Evolutionary conservation across 2,888 invertebrate species (phyloP).

Genomic region (Dastarcus helophoroides): DNA sequence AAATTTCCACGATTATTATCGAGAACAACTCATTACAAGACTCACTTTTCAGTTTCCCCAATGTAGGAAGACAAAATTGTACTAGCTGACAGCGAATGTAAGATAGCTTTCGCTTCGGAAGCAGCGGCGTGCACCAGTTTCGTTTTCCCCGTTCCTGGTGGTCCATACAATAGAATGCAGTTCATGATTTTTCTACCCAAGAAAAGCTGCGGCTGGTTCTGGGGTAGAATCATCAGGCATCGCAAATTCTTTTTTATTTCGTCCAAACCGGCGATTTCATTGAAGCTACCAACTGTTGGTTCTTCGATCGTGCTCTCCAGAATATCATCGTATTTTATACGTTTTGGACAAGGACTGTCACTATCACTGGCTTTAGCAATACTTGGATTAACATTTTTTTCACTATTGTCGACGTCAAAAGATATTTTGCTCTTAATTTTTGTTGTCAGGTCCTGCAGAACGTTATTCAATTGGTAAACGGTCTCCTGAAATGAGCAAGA

Average conservation of each 20-base stretch:
- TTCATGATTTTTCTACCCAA: slow-evolving; percentile 37
- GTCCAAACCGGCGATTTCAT: slow-evolving; percentile 40
- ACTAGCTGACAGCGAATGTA: slow-evolving; percentile 42
- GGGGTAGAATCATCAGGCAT: slow-evolving; percentile 41
- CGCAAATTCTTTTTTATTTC: slow-evolving; percentile 39
- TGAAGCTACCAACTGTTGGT: slow-evolving; percentile 29
- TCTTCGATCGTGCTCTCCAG: slow-evolving; percentile 19
- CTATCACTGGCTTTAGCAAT: no score
- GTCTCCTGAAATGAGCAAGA: no score
- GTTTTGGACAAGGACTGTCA: no score
- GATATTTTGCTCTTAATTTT: no score
- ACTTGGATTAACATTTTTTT: no score
- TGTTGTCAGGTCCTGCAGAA: no score
- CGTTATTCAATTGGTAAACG: no score
- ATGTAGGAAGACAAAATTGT: slow-evolving; percentile 43
- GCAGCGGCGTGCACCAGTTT: slow-evolving; percentile 35
- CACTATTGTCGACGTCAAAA: no score
- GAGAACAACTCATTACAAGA: slow-evolving; percentile 3
- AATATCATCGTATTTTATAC: no score
- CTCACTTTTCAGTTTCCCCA: slow-evolving; percentile 47
- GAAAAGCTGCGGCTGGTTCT: slow-evolving; percentile 44
- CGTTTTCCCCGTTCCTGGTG: slow-evolving; percentile 42
- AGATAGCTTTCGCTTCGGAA: slow-evolving; percentile 38
- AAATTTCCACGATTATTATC: neutral
- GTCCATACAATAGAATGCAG: slow-evolving; percentile 42